Evolutionary conservation across 2,797 vertebrate genomes (phyloP).

Genomic region (Chanos chanos): DNA sequence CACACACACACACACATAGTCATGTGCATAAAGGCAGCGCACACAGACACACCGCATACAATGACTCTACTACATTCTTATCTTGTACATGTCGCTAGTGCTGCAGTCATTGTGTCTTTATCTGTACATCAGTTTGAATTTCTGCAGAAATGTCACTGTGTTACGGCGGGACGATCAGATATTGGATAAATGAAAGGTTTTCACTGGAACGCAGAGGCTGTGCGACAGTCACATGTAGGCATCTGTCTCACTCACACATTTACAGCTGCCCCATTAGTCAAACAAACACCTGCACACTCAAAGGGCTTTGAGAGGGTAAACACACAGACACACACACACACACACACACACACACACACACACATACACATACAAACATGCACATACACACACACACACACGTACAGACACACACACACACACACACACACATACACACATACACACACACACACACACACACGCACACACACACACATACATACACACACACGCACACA

Average conservation of each 20-base stretch:
- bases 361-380: background rate
- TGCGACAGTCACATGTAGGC: background rate
- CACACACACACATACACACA: background rate
- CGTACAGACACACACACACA: background rate
- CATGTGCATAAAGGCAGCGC: too few relatives aligned
- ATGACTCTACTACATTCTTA: slow-evolving; percentile 10
- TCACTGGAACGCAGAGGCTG: slow-evolving; percentile 18
- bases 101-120: slow-evolving; percentile 22
- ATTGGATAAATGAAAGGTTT: too few relatives aligned
- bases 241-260: background rate
- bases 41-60: background rate
- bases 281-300: background rate
- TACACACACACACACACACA: background rate
- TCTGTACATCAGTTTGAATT: slow-evolving; percentile 39
- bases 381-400: background rate
- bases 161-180: too few relatives aligned
- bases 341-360: slow-evolving; percentile 6
- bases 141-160: too few relatives aligned
- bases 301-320: too few relatives aligned
- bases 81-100: slow-evolving; percentile 15
- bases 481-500: too few relatives aligned
- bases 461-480: too few relatives aligned
- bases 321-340: background rate
- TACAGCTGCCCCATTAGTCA: background rate
- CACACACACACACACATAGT: too few relatives aligned